These are phyloP conservation scores for Trachelus iudaicus DNA, from an alignment of 2,888 invertebrate species.

Conservation along the genomic window DNA sequence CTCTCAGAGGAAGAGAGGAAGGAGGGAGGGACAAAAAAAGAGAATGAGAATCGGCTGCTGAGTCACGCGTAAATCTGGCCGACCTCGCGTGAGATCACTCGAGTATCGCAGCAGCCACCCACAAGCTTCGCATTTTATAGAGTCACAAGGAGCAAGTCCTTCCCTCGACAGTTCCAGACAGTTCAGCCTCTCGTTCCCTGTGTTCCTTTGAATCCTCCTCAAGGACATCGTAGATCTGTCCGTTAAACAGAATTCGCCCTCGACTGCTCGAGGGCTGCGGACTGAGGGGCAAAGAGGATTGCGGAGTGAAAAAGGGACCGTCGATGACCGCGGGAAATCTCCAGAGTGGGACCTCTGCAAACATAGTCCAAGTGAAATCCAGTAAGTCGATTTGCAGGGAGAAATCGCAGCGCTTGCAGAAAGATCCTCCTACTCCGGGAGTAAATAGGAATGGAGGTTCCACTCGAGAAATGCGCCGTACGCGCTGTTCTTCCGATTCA, in stretches of 20 bases:
- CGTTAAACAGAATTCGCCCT: neutral
- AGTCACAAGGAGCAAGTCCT: neutral
- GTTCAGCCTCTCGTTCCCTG: neutral
- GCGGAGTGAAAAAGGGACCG: neutral
- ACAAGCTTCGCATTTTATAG: neutral
- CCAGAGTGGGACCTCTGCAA: neutral
- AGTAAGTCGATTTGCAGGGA: constrained; percentile 35
- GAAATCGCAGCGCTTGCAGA: constrained; percentile 44
- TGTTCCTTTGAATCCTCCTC: neutral
- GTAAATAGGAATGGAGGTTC: neutral
- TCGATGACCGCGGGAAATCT: neutral
- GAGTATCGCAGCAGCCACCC: neutral
- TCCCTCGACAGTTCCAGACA: neutral
- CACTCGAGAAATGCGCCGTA: neutral
- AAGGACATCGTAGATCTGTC: neutral
- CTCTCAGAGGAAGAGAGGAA: constrained; percentile 27
- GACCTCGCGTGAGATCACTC: neutral
- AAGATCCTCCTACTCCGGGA: constrained; percentile 24
- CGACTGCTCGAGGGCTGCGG: neutral
- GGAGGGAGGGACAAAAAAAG: neutral
- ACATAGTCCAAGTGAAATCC: neutral
- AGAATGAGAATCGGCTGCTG: neutral
- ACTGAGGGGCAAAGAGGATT: constrained; percentile 1
- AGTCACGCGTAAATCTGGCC: neutral
- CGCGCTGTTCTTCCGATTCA: constrained; percentile 14